A percentile compares a stretch with the other conserved stretches of the same genome.
phyloP scores from a whole-genome alignment of 2,797 vertebrate genomes.

The Schizothorax lantsangensis region DNA sequence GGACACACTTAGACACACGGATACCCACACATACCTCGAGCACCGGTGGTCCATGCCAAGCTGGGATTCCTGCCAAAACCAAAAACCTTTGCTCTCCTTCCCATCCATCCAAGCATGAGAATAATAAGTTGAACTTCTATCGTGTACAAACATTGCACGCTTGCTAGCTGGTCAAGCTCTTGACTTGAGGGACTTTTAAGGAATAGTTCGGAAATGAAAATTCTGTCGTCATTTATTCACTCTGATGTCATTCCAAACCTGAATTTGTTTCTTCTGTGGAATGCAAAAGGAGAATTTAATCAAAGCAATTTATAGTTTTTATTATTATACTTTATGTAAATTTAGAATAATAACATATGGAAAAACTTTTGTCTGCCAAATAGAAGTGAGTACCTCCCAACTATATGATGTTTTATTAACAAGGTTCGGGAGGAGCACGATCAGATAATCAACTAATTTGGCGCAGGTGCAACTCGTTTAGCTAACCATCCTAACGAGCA shows the following conservation, averaged over 20 bases:
- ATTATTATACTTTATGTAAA: too few species aligned
- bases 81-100: constrained; percentile 54
- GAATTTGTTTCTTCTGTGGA: background rate
- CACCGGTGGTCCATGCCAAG: constrained; percentile 58
- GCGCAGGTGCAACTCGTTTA: too few species aligned
- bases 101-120: constrained; percentile 59
- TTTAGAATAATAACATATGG: background rate
- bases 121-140: constrained; percentile 44
- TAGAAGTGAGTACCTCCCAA: too few species aligned
- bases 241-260: background rate
- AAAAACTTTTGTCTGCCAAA: background rate
- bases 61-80: constrained; percentile 56
- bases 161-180: constrained; percentile 15
- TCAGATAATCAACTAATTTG: too few species aligned
- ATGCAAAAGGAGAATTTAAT: background rate
- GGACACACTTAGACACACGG: constrained; percentile 65
- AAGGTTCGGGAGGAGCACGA: too few species aligned
- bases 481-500: too few species aligned
- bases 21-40: constrained; percentile 54
- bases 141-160: constrained; percentile 32
- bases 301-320: background rate
- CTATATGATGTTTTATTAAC: too few species aligned
- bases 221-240: background rate
- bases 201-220: background rate
- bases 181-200: constrained; percentile 28